Evolutionary conservation across 2,888 invertebrate genomes (phyloP).

Genomic region (Oconnorella tubifera): DNA sequence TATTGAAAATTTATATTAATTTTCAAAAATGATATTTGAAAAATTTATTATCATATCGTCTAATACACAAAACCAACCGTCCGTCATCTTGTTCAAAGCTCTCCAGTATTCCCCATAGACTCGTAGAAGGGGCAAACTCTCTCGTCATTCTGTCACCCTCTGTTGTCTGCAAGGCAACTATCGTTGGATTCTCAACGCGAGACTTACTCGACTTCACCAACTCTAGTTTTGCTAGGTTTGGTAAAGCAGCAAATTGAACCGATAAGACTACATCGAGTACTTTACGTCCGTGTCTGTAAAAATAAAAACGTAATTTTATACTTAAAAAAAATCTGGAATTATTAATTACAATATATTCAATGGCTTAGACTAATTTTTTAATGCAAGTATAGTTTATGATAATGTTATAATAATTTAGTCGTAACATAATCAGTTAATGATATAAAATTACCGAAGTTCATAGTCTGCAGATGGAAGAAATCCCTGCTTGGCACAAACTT

Average conservation of each 20-base stretch:
- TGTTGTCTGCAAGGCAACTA: slow-evolving; percentile 66
- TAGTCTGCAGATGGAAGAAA: slow-evolving; percentile 69
- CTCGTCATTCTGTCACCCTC: slow-evolving; percentile 64
- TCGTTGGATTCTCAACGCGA: slow-evolving; percentile 43
- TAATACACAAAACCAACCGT: too few relatives aligned
- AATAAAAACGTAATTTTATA: not conserved
- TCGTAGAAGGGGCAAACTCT: slow-evolving; percentile 62
- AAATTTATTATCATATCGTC: too few relatives aligned
- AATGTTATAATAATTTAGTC: too few relatives aligned
- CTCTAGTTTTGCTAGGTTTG: slow-evolving; percentile 86
- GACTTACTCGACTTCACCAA: slow-evolving; percentile 60
- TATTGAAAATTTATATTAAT: too few relatives aligned
- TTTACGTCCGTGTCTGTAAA: slow-evolving; percentile 60
- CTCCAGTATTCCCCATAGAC: slow-evolving; percentile 63
- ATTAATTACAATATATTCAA: not conserved
- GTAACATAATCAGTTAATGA: too few relatives aligned
- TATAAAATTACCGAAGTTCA: too few relatives aligned
- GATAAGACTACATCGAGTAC: slow-evolving; percentile 72
- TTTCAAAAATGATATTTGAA: too few relatives aligned
- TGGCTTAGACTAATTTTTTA: too few relatives aligned
- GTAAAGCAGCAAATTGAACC: slow-evolving; percentile 78
- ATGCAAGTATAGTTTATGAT: not conserved
- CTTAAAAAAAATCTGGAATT: not conserved
- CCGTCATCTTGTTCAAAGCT: slow-evolving; percentile 44
- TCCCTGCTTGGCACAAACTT: slow-evolving; percentile 75